Percentiles rank a stretch among this genome's conserved stretches.
Conservation (phyloP, 2,888 invertebrate species). For the Penaeus monodon region DNA sequence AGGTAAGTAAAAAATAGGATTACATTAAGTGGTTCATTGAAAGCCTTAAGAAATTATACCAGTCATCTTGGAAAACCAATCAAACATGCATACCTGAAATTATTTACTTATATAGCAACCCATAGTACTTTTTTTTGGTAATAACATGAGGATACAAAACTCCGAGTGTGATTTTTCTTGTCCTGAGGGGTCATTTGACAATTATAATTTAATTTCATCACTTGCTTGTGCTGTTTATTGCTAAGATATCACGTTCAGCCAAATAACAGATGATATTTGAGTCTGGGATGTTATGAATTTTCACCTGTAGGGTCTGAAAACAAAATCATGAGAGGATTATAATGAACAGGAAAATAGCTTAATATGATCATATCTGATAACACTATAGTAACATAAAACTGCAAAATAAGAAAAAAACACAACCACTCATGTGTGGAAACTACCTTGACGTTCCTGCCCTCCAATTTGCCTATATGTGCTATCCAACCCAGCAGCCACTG, state of each 20-base stretch:
- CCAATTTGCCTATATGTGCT: conserved; percentile 73
- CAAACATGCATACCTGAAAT: too few relatives aligned
- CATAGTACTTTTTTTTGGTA: too few relatives aligned
- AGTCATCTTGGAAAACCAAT: too few relatives aligned
- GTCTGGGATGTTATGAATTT: conserved; percentile 71
- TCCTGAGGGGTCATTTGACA: conserved; percentile 70
- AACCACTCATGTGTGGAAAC: not conserved
- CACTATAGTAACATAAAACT: not conserved
- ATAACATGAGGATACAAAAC: conserved; percentile 30
- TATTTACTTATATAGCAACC: too few relatives aligned
- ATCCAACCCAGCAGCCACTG: conserved; percentile 75
- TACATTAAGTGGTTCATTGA: too few relatives aligned
- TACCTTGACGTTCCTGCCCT: conserved; percentile 67
- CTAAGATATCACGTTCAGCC: conserved; percentile 70
- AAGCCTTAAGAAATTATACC: too few relatives aligned
- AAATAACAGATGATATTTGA: conserved; percentile 71
- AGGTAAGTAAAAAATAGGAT: too few relatives aligned
- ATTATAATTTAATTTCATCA: conserved; percentile 73
- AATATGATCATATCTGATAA: not conserved
- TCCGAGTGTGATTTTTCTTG: conserved; percentile 70
- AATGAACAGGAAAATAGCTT: not conserved
- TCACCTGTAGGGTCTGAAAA: conserved; percentile 70
- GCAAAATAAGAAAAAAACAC: not conserved
- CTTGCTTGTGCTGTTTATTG: conserved; percentile 71
- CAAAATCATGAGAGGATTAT: conserved; percentile 3